Evolutionary conservation across 2,797 vertebrate species (phyloP).

Genomic region (Silurus lanzhouensis): DNA sequence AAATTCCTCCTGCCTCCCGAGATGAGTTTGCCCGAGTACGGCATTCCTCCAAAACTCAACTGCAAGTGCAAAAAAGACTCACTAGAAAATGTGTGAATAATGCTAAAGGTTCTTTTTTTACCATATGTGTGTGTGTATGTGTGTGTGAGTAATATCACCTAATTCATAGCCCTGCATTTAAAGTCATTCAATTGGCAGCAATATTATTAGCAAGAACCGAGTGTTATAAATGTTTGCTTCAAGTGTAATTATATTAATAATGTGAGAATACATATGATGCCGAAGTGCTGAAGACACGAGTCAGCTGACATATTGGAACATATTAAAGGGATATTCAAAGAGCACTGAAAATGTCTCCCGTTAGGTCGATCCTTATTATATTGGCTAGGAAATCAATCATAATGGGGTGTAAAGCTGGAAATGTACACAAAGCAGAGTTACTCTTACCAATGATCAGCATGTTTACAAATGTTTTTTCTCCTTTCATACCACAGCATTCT

Average conservation of each 20-base stretch:
- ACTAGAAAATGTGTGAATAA: background rate
- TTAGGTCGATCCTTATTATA: background rate
- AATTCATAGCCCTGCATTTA: background rate
- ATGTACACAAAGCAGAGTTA: background rate
- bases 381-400: background rate
- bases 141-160: background rate
- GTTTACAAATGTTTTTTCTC: background rate
- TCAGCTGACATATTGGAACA: background rate
- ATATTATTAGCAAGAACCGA: background rate
- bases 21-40: constrained; percentile 93
- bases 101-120: background rate
- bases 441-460: background rate
- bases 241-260: background rate
- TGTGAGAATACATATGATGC: background rate
- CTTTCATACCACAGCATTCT: background rate
- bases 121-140: background rate
- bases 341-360: no score
- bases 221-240: background rate
- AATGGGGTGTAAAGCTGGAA: background rate
- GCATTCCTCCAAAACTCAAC: constrained; percentile 96
- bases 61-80: constrained; percentile 57
- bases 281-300: background rate
- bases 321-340: background rate
- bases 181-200: background rate
- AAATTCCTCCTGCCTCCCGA: constrained; percentile 91